phyloP scores from a whole-genome alignment of 2,113 vertebrate species.

The Gorsachius goisagi region DNA sequence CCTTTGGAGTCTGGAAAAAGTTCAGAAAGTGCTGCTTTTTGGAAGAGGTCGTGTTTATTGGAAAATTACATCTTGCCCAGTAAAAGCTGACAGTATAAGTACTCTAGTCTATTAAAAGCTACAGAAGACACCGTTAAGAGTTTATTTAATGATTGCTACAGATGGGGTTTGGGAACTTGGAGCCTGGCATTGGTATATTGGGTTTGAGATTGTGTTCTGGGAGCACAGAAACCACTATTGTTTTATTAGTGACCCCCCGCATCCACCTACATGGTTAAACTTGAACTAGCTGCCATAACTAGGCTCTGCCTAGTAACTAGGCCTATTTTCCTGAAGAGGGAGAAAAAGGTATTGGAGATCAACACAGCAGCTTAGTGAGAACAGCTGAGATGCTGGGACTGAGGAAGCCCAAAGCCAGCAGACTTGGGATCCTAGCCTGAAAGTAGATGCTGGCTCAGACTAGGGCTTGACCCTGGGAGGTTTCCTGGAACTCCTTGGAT shows the following conservation, averaged over 20 bases:
- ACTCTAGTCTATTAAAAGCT: constrained; percentile 63
- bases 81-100: constrained; percentile 65
- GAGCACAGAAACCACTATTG: background rate
- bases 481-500: constrained; percentile 26
- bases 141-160: constrained; percentile 59
- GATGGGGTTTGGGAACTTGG: constrained; percentile 26
- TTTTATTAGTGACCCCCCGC: background rate
- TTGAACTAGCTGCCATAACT: background rate
- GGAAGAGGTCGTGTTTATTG: constrained; percentile 64
- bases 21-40: constrained; percentile 72
- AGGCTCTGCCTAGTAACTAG: background rate
- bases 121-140: constrained; percentile 51
- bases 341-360: background rate
- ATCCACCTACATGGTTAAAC: background rate
- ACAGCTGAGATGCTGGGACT: background rate
- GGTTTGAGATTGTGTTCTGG: background rate
- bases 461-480: background rate
- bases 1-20: constrained; percentile 64
- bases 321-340: background rate
- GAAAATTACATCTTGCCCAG: constrained; percentile 70
- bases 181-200: background rate
- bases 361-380: background rate
- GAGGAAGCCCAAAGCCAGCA: background rate
- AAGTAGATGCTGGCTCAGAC: background rate
- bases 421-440: background rate